Conservation (phyloP, 2,113 vertebrate genomes). For the Gopherus flavomarginatus region DNA sequence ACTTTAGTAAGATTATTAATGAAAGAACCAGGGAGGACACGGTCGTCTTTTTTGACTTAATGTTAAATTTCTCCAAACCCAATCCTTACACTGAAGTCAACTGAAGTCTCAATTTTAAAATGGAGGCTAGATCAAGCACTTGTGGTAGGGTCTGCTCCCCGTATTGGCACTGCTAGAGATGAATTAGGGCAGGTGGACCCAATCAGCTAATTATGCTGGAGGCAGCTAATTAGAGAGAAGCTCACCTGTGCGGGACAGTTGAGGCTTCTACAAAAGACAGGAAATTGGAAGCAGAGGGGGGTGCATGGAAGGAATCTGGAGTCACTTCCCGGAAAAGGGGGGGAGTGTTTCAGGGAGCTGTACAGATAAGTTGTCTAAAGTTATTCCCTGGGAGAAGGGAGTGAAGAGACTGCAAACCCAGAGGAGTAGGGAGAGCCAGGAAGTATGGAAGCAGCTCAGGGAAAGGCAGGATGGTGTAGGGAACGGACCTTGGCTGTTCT, state of each 20-base stretch:
- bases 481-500: not conserved
- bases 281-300: not conserved
- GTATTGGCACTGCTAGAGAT: not conserved
- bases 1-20: not conserved
- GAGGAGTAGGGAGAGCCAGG: not conserved
- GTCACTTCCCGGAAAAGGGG: not conserved
- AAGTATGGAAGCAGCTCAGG: not conserved
- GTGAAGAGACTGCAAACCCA: not conserved
- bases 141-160: not conserved
- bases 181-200: not conserved
- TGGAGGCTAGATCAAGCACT: rapidly evolving
- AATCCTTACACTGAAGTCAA: not conserved
- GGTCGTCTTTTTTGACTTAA: not conserved
- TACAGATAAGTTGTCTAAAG: too few relatives aligned
- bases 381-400: not conserved
- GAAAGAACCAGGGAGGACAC: not conserved
- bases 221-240: not conserved
- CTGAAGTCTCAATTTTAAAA: not conserved
- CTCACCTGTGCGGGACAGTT: not conserved
- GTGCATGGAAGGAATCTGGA: not conserved
- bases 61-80: not conserved
- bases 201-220: not conserved
- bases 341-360: too few relatives aligned
- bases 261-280: not conserved
- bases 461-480: not conserved